Conservation (phyloP, 1,140 invertebrate species). For the Nasonia giraulti region DNA sequence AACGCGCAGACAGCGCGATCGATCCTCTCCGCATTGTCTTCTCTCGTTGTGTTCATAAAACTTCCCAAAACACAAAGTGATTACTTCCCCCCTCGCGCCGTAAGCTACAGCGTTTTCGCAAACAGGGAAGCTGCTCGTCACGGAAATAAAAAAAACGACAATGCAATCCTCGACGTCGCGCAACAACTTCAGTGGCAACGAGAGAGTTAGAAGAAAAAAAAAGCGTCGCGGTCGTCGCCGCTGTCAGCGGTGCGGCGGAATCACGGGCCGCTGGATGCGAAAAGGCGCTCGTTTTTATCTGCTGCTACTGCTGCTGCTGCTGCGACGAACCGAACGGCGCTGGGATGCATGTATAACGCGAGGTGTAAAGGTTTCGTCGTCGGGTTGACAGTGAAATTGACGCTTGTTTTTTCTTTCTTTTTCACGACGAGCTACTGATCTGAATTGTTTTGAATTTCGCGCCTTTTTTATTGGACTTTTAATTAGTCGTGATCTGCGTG, state of each 20-base stretch:
- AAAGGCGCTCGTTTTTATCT: background rate
- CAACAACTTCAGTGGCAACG: background rate
- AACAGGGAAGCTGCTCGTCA: background rate
- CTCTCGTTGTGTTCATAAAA: background rate
- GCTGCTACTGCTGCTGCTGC: background rate
- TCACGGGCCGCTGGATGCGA: constrained; percentile 27
- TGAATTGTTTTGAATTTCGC: no score
- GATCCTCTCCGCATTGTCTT: no score
- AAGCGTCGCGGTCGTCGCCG: background rate
- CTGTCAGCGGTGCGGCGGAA: background rate
- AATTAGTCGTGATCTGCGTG: no score
- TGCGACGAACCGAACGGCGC: background rate
- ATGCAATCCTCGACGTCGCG: background rate
- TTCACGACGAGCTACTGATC: no score
- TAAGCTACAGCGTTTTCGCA: background rate
- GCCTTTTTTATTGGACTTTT: no score
- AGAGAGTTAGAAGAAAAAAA: constrained; percentile 17
- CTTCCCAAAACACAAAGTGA: background rate
- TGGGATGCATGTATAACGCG: background rate
- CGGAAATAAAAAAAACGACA: background rate
- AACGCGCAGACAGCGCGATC: no score
- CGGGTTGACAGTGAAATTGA: no score
- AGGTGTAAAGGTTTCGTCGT: no score
- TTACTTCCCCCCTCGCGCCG: background rate
- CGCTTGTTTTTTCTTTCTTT: no score